These are phyloP conservation scores for Megaceryle torquata DNA, from an alignment of 2,113 vertebrate species.

Conservation along the genomic window DNA sequence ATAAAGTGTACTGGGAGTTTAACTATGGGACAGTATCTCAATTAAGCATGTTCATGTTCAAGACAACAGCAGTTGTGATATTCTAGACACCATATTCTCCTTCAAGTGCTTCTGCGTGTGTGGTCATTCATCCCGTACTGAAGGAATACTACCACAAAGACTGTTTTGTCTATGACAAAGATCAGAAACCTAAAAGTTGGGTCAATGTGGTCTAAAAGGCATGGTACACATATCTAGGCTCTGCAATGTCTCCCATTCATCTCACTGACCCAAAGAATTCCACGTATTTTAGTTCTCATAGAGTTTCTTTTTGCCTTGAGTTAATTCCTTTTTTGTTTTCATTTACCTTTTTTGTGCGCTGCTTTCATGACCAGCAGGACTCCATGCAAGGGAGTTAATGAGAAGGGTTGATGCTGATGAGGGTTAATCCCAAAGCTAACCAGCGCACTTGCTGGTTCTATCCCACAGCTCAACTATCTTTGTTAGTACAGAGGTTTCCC, in stretches of 20 bases:
- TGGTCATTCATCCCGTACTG: not conserved
- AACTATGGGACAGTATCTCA: not conserved
- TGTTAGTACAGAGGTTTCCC: not conserved
- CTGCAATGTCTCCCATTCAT: not conserved
- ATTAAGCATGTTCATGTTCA: not conserved
- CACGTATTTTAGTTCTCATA: not conserved
- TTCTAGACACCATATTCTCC: not conserved
- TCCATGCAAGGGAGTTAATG: not conserved
- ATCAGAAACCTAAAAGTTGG: not conserved
- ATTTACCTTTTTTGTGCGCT: not conserved
- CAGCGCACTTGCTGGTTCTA: not conserved
- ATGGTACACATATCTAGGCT: not conserved
- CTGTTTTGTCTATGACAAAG: not conserved
- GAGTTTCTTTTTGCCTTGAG: not conserved
- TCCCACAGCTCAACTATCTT: not conserved
- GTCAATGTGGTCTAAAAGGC: not conserved
- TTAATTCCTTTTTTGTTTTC: not conserved
- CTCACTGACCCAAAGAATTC: not conserved
- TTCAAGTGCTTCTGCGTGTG: not conserved
- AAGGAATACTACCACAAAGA: not conserved
- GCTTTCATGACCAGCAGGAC: not conserved
- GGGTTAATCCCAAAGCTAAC: not conserved
- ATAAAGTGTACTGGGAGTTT: not conserved
- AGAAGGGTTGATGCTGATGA: not conserved
- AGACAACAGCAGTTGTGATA: not conserved